phyloP scores from a whole-genome alignment of 2,888 invertebrate species.

The Melanostoma scalare region DNA sequence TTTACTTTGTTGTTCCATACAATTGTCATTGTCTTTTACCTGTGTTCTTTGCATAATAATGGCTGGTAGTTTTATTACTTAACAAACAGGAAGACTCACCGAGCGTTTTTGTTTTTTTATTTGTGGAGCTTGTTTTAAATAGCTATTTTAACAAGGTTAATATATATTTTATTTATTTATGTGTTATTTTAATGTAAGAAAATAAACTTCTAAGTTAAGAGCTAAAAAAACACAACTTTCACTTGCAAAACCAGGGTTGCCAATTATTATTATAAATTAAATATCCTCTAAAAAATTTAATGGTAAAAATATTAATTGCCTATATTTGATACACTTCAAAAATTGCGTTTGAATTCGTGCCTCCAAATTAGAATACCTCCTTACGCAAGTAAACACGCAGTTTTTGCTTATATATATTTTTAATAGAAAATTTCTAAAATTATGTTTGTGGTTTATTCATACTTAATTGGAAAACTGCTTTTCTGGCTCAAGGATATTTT shows the following conservation, averaged over 20 bases:
- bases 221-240: slow-evolving; percentile 6
- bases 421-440: no score
- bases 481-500: no score
- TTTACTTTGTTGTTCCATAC: slow-evolving; percentile 8
- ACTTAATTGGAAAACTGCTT: no score
- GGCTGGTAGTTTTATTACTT: not conserved
- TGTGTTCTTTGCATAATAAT: slow-evolving; percentile 2
- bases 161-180: not conserved
- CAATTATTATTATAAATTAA: no score
- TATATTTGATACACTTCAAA: no score
- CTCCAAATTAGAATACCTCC: no score
- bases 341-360: no score
- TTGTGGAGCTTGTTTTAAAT: not conserved
- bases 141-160: not conserved
- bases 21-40: slow-evolving; percentile 1
- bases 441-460: no score
- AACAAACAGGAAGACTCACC: not conserved
- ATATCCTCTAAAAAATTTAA: no score
- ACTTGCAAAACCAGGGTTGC: slow-evolving; percentile 14
- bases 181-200: not conserved
- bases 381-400: no score
- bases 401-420: no score
- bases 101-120: not conserved
- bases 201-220: not conserved
- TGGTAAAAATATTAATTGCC: no score